Evolutionary conservation across 2,113 vertebrate species (phyloP), one percentile per base, ranked within the genome.

Genomic region (Silurus glanis): DNA sequence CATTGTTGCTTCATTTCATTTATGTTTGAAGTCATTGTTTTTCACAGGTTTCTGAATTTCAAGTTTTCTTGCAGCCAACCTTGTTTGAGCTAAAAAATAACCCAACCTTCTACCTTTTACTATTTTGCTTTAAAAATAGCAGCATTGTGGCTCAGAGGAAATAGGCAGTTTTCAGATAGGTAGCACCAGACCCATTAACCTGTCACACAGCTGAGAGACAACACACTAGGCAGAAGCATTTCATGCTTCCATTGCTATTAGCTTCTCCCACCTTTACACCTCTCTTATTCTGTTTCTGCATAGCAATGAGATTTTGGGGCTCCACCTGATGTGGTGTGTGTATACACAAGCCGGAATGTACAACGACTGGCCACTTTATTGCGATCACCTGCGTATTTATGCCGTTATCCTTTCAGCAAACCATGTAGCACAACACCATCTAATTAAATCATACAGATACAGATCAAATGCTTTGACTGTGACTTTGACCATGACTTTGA

Each of bases 101-200:
- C n/a, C n/a, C n/a, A 66, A 66, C 13, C 67, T 72, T 72, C 19
- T 45, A 28, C 17, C 6, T 72, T 72, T n/a, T n/a, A n/a, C n/a
- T n/a, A 16, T 25, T 21, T 75, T 23, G 56, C 83, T 89, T 84
- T 89, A 86, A 83, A 84, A 89, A 88, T 88, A 89, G 66, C 75
- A 76, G 21, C 76, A 75, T 80, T 79, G 82, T 64, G 78, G 51
- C 62, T 86, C 69, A 74, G 72, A 72, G 62, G 51, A 25, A 72
- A 71, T 82, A 85, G 78, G 64, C 72, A 83, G 78, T 90, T 84
- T 80, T 76, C 55, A 64, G 45, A 16, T 53, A n/a, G 69, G 69
- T 37, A 47, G 69, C 37, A 47, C 61, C 6, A 17, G 85, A 58
- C 21, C 49, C 58, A 88, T 86, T 88, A 86, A 62, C 61, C 64